phyloP scores from a whole-genome alignment of 2,797 vertebrate genomes.

The Acanthurus leucopareius region DNA sequence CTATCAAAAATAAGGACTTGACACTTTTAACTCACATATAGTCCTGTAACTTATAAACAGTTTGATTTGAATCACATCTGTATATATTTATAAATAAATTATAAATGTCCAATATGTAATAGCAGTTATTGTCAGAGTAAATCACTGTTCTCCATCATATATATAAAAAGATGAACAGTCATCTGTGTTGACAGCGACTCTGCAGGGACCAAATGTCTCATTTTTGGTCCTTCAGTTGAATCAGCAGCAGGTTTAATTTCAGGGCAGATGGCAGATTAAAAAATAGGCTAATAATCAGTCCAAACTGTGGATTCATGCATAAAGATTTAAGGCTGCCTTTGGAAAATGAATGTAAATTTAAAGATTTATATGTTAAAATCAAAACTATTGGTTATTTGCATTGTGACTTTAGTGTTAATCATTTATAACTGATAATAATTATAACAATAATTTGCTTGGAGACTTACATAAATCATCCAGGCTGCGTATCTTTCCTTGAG shows the following conservation, averaged over 20 bases:
- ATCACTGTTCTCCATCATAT: neutral
- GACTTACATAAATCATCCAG: constrained; percentile 92
- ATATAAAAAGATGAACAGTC: neutral
- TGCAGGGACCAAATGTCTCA: neutral
- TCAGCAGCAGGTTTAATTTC: neutral
- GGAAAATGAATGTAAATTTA: neutral
- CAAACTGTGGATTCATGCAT: neutral
- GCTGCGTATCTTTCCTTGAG: constrained; percentile 90
- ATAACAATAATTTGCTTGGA: too few relatives aligned
- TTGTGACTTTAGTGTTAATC: too few relatives aligned
- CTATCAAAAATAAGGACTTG: too few relatives aligned
- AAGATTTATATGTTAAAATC: neutral
- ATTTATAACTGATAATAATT: too few relatives aligned
- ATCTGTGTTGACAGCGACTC: neutral
- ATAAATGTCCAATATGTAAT: neutral
- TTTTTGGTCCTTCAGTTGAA: neutral
- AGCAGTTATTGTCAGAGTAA: neutral
- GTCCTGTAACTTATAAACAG: too few relatives aligned
- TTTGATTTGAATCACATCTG: neutral
- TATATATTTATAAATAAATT: neutral
- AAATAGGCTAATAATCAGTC: neutral
- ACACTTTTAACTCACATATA: too few relatives aligned
- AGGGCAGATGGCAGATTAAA: neutral
- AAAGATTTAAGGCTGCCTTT: neutral
- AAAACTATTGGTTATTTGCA: too few relatives aligned